phyloP scores from a whole-genome alignment of 2,797 vertebrate genomes.

The Hoplostethus mediterraneus region DNA sequence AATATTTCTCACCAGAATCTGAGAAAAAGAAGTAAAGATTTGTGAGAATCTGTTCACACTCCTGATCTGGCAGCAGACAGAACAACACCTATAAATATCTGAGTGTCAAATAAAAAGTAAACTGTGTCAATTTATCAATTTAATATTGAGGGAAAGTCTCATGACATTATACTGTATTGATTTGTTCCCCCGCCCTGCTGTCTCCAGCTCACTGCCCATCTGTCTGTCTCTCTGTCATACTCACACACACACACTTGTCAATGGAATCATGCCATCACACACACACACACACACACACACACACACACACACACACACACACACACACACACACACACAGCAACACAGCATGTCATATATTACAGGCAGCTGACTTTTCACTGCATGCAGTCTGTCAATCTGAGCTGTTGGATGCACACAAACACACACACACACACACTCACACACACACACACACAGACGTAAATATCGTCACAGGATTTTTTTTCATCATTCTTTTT shows the following conservation, averaged over 20 bases:
- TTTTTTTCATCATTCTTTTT: slow-evolving; percentile 40
- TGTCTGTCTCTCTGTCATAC: slow-evolving; percentile 44
- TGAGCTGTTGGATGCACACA: slow-evolving; percentile 19
- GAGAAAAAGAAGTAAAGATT: background rate
- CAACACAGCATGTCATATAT: slow-evolving; percentile 29
- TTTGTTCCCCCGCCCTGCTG: slow-evolving; percentile 30
- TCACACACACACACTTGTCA: slow-evolving; percentile 44
- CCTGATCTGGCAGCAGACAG: too few species aligned
- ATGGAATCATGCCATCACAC: slow-evolving; percentile 35
- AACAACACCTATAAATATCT: background rate
- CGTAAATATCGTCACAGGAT: slow-evolving; percentile 37
- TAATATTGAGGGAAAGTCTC: slow-evolving; percentile 22
- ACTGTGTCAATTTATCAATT: background rate
- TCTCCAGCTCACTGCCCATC: slow-evolving; percentile 41
- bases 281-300: slow-evolving; percentile 20
- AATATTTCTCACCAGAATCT: background rate
- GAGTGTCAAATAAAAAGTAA: background rate
- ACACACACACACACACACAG: slow-evolving; percentile 4
- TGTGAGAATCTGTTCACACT: too few species aligned
- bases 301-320: background rate
- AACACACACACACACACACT: background rate
- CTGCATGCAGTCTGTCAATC: slow-evolving; percentile 53
- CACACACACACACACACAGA: slow-evolving; percentile 13
- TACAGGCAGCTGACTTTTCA: slow-evolving; percentile 70
- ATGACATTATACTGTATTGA: slow-evolving; percentile 45